A percentile compares a stretch with the other conserved stretches of the same genome.
Evolutionary conservation across 2,113 vertebrate genomes (phyloP).

Genomic region (Anarrhichthys ocellatus): DNA sequence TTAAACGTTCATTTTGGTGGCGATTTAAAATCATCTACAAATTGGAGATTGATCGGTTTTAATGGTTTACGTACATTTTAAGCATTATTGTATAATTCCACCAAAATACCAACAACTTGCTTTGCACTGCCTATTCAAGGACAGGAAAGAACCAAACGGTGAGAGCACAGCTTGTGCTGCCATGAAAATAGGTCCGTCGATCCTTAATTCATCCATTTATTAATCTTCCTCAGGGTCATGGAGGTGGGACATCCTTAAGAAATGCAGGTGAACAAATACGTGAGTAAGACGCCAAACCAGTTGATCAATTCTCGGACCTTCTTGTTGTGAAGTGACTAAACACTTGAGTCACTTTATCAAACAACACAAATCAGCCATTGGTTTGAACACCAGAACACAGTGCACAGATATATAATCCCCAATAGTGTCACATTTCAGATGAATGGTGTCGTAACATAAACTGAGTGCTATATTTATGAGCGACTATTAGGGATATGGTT

Average conservation of each 20-base stretch:
- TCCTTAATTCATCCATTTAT: not conserved
- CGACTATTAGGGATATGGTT: constrained; percentile 3
- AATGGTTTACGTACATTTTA: not conserved
- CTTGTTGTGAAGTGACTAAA: not conserved
- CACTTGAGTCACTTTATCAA: not conserved
- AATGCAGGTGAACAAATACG: not conserved
- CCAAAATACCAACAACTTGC: not conserved
- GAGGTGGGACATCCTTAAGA: not conserved
- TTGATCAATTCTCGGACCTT: not conserved
- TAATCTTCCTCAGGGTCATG: not conserved
- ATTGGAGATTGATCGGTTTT: not conserved
- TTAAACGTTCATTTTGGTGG: not conserved
- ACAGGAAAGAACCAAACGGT: not conserved
- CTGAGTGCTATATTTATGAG: not conserved
- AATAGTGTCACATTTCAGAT: not conserved
- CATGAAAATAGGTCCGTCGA: not conserved
- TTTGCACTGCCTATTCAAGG: constrained; percentile 1
- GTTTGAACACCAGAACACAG: not conserved
- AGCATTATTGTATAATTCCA: not conserved
- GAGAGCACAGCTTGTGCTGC: not conserved
- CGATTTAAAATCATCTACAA: not conserved
- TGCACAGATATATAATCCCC: not conserved
- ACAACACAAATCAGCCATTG: no score
- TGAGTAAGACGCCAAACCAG: not conserved
- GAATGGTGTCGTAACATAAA: not conserved